phyloP scores from a whole-genome alignment of 2,113 vertebrate species.

The Nothocercus julius region DNA sequence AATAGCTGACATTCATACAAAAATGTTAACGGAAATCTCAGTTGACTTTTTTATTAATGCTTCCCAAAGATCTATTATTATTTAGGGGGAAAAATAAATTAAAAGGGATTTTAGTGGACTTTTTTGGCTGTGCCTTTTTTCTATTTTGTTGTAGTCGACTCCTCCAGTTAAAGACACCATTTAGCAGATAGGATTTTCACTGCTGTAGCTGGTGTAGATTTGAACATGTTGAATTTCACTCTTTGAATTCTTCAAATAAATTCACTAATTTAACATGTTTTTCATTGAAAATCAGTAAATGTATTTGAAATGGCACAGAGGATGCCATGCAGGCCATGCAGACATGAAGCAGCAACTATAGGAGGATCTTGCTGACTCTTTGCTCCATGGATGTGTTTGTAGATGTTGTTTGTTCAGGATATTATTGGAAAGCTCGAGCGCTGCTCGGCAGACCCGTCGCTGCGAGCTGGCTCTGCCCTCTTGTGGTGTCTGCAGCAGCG shows the following conservation, averaged over 20 bases:
- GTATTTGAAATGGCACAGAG: background rate
- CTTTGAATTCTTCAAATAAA: background rate
- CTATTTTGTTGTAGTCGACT: background rate
- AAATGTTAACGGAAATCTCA: background rate
- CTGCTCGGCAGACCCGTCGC: background rate
- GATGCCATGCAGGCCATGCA: background rate
- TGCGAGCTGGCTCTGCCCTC: slow-evolving; percentile 67
- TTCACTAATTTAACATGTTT: background rate
- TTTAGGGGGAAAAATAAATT: background rate
- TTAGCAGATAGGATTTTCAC: background rate
- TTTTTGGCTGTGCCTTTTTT: background rate
- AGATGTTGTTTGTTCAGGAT: background rate
- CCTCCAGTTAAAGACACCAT: background rate
- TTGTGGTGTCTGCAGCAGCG: slow-evolving; percentile 32
- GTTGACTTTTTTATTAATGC: background rate
- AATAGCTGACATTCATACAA: background rate
- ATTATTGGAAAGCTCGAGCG: fast-evolving
- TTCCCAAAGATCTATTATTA: background rate
- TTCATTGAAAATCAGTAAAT: background rate
- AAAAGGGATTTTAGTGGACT: background rate
- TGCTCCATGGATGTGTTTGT: background rate
- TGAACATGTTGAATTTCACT: background rate
- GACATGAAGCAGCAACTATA: background rate
- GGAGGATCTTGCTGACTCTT: background rate
- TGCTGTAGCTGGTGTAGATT: background rate